Conservation (phyloP, 2,113 vertebrate species). For the Sialia sialis region DNA sequence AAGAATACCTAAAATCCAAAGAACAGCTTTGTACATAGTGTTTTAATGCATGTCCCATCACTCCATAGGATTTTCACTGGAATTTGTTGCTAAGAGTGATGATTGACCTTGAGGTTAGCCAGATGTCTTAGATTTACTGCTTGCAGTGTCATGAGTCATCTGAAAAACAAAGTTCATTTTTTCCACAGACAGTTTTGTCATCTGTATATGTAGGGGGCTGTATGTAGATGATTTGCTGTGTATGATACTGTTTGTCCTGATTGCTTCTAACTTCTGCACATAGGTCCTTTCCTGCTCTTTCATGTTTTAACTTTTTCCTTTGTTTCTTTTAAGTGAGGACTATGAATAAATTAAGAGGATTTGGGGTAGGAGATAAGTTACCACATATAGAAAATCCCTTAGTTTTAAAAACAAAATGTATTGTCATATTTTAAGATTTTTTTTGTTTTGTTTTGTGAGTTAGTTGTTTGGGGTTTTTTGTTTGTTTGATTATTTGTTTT, state of each 20-base stretch:
- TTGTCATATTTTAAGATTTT: not conserved
- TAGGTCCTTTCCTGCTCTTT: not conserved
- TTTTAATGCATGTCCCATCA: not conserved
- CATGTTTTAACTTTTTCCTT: not conserved
- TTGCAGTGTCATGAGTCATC: not conserved
- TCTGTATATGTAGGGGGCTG: accelerated
- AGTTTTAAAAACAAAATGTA: not conserved
- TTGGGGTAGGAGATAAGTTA: not conserved
- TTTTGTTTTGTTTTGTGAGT: not conserved
- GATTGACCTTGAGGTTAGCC: not conserved
- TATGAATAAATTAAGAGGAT: not conserved
- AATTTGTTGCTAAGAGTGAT: not conserved
- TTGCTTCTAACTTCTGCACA: not conserved
- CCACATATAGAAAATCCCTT: not conserved
- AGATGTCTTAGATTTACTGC: not conserved
- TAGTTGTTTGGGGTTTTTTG: not conserved
- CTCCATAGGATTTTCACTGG: not conserved
- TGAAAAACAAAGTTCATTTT: not conserved
- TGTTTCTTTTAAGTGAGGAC: not conserved
- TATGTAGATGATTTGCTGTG: not conserved
- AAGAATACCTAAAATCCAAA: not conserved
- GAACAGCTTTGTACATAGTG: not conserved
- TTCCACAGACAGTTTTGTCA: not conserved
- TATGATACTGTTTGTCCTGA: not conserved
- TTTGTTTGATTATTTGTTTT: not conserved